Conservation (phyloP, 1,140 invertebrate genomes). For the Lasioglossum baleicum region DNA sequence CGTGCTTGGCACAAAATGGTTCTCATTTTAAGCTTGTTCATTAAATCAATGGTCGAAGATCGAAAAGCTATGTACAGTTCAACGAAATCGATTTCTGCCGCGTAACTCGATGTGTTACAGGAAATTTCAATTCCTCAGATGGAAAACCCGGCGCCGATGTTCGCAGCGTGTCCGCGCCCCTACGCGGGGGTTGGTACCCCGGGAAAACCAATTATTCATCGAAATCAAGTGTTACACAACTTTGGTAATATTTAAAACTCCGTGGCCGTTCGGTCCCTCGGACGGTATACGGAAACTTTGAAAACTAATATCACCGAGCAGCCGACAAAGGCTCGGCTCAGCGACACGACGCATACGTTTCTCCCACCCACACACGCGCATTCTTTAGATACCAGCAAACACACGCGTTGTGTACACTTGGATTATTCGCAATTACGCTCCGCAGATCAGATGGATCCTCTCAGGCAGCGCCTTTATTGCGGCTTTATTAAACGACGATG, state of each 20-base stretch:
- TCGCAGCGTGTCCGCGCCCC: background rate
- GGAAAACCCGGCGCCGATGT: background rate
- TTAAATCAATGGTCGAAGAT: too few species aligned
- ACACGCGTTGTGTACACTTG: constrained; percentile 50
- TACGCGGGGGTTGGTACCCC: too few species aligned
- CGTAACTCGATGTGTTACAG: background rate
- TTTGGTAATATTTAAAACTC: constrained; percentile 48
- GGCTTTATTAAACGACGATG: constrained; percentile 57
- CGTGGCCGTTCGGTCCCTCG: constrained; percentile 3
- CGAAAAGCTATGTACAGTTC: too few species aligned
- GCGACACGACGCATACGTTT: constrained; percentile 29
- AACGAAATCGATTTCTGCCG: too few species aligned
- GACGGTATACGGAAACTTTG: constrained; percentile 41
- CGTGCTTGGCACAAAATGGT: too few species aligned
- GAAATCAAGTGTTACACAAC: constrained; percentile 35
- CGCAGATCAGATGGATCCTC: constrained; percentile 45
- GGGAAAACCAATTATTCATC: constrained; percentile 33
- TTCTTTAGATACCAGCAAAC: constrained; percentile 40
- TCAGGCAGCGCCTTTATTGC: constrained; percentile 43
- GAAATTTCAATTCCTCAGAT: background rate
- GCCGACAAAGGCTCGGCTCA: constrained; percentile 35
- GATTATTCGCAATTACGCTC: constrained; percentile 51
- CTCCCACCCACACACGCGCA: constrained; percentile 16
- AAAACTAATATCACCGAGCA: constrained; percentile 44
- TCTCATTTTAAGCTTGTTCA: too few species aligned